Conservation (phyloP, 1,140 invertebrate genomes). For the Temnothorax longispinosus region DNA sequence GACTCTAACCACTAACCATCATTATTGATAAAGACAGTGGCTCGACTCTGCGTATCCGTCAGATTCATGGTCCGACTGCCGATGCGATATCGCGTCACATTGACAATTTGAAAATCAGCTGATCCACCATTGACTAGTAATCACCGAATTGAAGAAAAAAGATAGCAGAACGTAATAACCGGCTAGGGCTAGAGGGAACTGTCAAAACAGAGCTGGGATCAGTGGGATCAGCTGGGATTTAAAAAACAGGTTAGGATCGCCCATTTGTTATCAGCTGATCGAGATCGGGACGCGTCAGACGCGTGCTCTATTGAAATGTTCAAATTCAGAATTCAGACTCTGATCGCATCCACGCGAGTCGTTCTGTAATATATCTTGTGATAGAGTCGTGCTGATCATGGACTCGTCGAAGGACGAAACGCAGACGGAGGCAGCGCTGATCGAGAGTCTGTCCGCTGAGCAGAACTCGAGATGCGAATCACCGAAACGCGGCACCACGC, state of each 20-base stretch:
- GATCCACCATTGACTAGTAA: neutral
- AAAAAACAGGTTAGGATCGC: neutral
- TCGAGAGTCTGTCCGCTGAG: conserved; percentile 67
- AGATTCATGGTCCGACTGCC: no score
- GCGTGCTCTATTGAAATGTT: neutral
- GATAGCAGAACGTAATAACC: neutral
- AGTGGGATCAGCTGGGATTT: neutral
- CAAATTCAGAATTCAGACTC: neutral
- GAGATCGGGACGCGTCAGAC: neutral
- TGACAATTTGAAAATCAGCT: neutral
- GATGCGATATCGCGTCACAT: no score
- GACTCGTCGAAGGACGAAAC: conserved; percentile 67
- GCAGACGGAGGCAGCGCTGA: conserved; percentile 47
- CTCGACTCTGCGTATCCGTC: neutral
- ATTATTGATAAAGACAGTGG: neutral
- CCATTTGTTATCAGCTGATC: conserved; percentile 19
- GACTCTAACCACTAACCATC: neutral
- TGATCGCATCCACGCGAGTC: neutral
- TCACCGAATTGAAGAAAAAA: neutral
- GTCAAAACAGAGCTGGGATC: neutral
- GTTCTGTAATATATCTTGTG: neutral
- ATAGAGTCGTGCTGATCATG: conserved; percentile 40
- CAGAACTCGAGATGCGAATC: conserved; percentile 80
- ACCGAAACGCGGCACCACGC: conserved; percentile 88
- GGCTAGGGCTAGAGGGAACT: neutral